Percentiles rank a stretch among this genome's conserved stretches.
phyloP scores from a whole-genome alignment of 2,797 vertebrate genomes.

The Tinamus major region DNA sequence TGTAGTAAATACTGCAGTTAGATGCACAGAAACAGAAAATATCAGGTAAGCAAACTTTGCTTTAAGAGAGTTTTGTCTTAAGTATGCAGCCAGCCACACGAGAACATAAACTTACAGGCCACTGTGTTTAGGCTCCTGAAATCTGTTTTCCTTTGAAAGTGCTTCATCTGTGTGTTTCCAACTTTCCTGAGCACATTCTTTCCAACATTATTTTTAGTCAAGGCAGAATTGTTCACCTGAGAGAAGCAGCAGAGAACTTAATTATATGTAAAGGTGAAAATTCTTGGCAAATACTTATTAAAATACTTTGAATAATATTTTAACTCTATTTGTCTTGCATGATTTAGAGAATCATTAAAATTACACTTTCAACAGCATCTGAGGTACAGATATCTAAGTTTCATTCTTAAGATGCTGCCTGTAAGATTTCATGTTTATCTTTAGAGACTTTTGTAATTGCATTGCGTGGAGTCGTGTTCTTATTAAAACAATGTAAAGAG shows the following conservation, averaged over 20 bases:
- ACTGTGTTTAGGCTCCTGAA: neutral
- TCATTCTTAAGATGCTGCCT: neutral
- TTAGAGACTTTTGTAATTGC: neutral
- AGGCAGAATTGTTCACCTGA: neutral
- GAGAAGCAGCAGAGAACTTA: neutral
- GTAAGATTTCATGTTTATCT: neutral
- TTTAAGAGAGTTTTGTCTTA: neutral
- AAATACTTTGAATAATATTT: neutral
- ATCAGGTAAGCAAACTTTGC: neutral
- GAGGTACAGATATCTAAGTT: neutral
- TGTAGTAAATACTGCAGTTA: conserved; percentile 9
- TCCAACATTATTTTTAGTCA: neutral
- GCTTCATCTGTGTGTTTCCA: neutral
- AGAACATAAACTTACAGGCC: neutral
- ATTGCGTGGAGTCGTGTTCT: neutral
- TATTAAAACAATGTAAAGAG: neutral
- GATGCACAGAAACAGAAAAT: neutral
- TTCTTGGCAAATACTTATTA: neutral
- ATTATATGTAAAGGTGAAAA: neutral
- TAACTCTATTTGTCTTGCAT: neutral
- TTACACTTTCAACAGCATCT: neutral
- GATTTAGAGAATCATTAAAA: neutral
- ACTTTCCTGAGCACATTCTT: neutral
- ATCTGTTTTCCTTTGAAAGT: neutral
- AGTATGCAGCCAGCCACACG: neutral